Percentiles rank a stretch among this genome's conserved stretches.
Conservation (phyloP, 2,797 vertebrate genomes). For the Paramormyrops hopkinsi region DNA sequence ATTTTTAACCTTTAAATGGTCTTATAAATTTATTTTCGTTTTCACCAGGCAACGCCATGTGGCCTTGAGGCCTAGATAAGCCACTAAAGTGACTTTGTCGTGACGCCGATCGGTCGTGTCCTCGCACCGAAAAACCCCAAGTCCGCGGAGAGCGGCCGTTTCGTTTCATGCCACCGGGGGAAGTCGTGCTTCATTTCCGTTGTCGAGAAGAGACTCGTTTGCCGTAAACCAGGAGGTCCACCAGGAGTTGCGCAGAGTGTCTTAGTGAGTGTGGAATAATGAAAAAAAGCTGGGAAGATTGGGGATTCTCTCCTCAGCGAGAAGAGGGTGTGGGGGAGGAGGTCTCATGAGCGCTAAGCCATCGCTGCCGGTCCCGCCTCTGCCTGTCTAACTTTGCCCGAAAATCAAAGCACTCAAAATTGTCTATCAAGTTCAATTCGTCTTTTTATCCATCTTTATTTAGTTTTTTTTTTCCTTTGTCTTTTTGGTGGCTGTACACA, state of each 20-base stretch:
- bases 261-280: background rate
- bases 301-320: background rate
- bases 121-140: background rate
- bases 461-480: background rate
- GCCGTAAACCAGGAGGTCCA: background rate
- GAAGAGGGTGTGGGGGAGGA: background rate
- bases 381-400: background rate
- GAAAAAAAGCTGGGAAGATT: background rate
- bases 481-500: background rate
- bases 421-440: background rate
- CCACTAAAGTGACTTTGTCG: background rate
- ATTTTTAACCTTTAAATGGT: background rate
- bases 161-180: background rate
- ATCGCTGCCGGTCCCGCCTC: background rate
- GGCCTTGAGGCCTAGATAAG: background rate
- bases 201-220: background rate
- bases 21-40: background rate
- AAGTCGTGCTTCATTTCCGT: background rate
- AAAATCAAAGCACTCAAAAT: background rate
- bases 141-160: background rate
- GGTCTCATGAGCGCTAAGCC: background rate
- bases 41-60: background rate
- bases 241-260: background rate
- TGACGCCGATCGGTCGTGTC: background rate
- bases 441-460: background rate